Percentiles rank a stretch among this genome's conserved stretches.
Evolutionary conservation across 2,113 vertebrate species (phyloP).

Genomic region (Laterallus jamaicensis): DNA sequence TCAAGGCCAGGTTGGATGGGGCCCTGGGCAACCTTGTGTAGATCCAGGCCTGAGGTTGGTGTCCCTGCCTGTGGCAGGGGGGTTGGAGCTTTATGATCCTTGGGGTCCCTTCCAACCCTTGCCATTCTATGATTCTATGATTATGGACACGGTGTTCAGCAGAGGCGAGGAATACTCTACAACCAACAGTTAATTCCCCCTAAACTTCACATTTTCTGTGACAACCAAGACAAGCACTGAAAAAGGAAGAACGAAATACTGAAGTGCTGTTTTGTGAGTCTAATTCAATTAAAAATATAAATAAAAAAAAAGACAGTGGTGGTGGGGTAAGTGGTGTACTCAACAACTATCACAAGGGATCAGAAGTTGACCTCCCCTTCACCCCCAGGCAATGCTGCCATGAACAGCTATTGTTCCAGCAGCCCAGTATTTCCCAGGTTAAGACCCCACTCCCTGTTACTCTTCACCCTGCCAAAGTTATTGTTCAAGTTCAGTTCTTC

Average conservation of each 20-base stretch:
- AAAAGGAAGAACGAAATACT: neutral
- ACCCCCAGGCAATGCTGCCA: neutral
- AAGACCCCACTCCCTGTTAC: neutral
- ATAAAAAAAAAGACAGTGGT: neutral
- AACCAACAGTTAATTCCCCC: neutral
- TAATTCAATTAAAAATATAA: neutral
- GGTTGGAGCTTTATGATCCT: no score
- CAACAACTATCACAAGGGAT: neutral
- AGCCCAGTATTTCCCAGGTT: neutral
- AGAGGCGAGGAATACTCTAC: neutral
- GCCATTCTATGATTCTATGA: no score
- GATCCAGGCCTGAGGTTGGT: no score
- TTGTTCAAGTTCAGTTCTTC: neutral
- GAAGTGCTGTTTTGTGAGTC: neutral
- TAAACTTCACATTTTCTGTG: neutral
- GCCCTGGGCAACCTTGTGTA: no score
- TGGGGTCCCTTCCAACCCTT: no score
- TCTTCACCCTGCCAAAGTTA: neutral
- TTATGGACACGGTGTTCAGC: neutral
- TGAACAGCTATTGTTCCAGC: neutral
- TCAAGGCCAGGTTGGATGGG: no score
- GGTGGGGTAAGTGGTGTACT: neutral
- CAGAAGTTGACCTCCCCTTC: neutral
- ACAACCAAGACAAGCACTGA: neutral
- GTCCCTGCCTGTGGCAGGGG: no score